Evolutionary conservation across 2,797 vertebrate genomes (phyloP).

Genomic region (Peromyscus melanophrys): DNA sequence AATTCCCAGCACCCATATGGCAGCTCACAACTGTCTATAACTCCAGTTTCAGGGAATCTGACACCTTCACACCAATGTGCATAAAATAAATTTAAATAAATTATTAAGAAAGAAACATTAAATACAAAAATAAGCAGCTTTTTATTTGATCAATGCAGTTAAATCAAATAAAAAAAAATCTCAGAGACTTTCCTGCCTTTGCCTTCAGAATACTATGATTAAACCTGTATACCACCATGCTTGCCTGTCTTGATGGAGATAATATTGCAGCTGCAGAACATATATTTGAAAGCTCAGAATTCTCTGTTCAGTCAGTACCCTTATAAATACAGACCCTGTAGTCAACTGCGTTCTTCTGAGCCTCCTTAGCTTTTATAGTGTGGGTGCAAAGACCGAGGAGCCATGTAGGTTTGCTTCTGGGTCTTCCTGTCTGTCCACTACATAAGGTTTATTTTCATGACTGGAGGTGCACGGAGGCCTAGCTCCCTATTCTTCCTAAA

Average conservation of each 20-base stretch:
- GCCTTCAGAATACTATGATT: neutral
- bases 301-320: neutral
- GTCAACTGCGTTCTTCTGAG: conserved; percentile 69
- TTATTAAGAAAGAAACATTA: too few species aligned
- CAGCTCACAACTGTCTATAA: too few species aligned
- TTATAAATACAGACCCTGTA: conserved; percentile 58
- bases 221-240: too few species aligned
- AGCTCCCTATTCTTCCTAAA: neutral
- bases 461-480: neutral
- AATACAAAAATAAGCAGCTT: too few species aligned
- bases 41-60: too few species aligned
- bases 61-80: too few species aligned
- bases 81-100: neutral
- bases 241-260: conserved; percentile 70
- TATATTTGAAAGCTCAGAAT: conserved; percentile 9
- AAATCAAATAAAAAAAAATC: too few species aligned
- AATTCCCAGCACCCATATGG: too few species aligned
- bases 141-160: too few species aligned
- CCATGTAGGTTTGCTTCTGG: conserved; percentile 58
- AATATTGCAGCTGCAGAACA: conserved; percentile 58
- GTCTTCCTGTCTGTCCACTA: conserved; percentile 41
- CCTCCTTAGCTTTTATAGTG: conserved; percentile 69
- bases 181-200: neutral
- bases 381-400: conserved; percentile 77
- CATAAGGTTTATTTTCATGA: conserved; percentile 65